Evolutionary conservation across 2,113 vertebrate species (phyloP).

Genomic region (Lonchura striata): DNA sequence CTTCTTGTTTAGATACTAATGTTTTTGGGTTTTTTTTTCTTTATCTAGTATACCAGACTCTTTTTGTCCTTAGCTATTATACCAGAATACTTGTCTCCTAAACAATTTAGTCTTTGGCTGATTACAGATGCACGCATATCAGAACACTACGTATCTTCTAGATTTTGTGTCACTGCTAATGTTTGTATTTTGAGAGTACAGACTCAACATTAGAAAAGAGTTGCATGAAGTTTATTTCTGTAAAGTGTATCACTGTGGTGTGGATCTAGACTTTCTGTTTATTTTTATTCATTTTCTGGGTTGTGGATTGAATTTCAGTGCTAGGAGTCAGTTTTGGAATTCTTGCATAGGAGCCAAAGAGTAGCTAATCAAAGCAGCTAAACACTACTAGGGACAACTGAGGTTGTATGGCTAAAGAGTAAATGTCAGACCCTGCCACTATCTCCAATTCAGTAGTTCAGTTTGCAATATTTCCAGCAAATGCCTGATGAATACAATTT

Average conservation of each 20-base stretch:
- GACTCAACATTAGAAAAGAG: not conserved
- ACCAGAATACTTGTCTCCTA: not conserved
- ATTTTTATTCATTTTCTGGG: not conserved
- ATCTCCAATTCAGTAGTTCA: not conserved
- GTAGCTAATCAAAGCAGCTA: not conserved
- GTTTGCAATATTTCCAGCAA: not conserved
- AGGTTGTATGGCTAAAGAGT: not conserved
- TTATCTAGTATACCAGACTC: not conserved
- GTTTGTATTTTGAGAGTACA: not conserved
- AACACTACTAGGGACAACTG: not conserved
- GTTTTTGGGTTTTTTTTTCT: not conserved
- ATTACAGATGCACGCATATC: not conserved
- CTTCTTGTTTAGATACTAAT: not conserved
- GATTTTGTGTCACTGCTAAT: not conserved
- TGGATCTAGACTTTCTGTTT: not conserved
- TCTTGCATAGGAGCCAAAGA: not conserved
- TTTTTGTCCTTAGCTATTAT: not conserved
- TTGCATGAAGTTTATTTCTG: not conserved
- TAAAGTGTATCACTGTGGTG: not conserved
- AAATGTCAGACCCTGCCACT: not conserved
- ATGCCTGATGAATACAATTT: not conserved
- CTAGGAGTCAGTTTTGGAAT: not conserved
- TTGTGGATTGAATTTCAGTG: not conserved
- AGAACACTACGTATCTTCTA: not conserved
- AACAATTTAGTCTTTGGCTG: not conserved